These are phyloP conservation scores for Hipparchia semele DNA, from an alignment of 2,888 invertebrate genomes.

Conservation along the genomic window DNA sequence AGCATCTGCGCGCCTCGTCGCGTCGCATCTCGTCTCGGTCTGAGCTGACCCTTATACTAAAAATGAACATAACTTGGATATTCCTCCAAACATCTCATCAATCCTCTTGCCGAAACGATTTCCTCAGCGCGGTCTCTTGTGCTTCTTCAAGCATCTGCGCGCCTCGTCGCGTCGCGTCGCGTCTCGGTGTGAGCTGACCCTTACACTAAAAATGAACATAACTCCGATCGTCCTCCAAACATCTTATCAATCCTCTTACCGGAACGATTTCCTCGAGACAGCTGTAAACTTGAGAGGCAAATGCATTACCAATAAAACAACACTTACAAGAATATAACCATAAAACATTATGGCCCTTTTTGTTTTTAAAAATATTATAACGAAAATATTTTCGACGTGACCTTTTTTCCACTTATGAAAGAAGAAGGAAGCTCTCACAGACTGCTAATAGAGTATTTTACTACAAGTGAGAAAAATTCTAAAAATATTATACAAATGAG, in stretches of 20 bases:
- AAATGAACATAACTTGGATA: not conserved
- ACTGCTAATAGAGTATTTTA: too few species aligned
- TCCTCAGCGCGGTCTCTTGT: not conserved
- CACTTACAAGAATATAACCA: slow-evolving; percentile 17
- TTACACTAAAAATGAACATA: slow-evolving; percentile 7
- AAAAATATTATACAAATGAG: too few species aligned
- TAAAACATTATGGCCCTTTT: slow-evolving; percentile 22
- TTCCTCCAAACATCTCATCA: slow-evolving; percentile 16
- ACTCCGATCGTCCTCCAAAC: not conserved
- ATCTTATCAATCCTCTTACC: slow-evolving; percentile 21
- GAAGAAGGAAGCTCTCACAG: too few species aligned
- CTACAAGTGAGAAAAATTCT: too few species aligned
- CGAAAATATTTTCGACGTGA: not conserved
- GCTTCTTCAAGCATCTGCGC: too few species aligned
- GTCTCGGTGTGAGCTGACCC: too few species aligned
- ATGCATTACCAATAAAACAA: slow-evolving; percentile 15
- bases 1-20: too few species aligned
- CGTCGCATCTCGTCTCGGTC: too few species aligned
- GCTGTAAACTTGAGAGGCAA: slow-evolving; percentile 7
- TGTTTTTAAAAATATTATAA: not conserved
- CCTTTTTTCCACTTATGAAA: not conserved
- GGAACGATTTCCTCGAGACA: slow-evolving; percentile 13
- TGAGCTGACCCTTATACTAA: not conserved
- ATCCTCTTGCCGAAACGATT: slow-evolving; percentile 12
- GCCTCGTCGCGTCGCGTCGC: too few species aligned